A percentile compares a stretch with the other conserved stretches of the same genome.
These are phyloP conservation scores for Eledona agricola DNA, from an alignment of 2,888 invertebrate species.

Conservation along the genomic window DNA sequence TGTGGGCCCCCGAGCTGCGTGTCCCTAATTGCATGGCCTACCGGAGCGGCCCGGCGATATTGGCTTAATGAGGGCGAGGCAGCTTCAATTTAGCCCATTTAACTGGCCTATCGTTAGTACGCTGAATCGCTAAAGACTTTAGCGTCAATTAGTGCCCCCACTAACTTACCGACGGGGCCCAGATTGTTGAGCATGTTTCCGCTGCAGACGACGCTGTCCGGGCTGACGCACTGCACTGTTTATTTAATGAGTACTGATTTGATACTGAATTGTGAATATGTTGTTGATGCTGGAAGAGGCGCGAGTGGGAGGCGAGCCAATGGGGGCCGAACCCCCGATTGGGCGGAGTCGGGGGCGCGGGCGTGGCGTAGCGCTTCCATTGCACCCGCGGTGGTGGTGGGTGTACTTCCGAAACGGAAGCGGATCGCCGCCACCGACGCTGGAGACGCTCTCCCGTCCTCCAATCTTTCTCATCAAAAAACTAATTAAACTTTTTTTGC, in stretches of 20 bases:
- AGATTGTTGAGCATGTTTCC: conserved; percentile 62
- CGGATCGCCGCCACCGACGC: conserved; percentile 23
- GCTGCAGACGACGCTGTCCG: conserved; percentile 34
- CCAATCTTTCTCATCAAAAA: conserved; percentile 42
- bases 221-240: conserved; percentile 60
- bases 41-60: conserved; percentile 61
- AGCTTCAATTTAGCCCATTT: conserved; percentile 63
- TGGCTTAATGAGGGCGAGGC: conserved; percentile 64
- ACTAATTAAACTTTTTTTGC: conserved; percentile 48
- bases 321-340: conserved; percentile 52
- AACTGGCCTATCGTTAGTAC: conserved; percentile 64
- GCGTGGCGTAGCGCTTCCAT: conserved; percentile 50
- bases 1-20: conserved; percentile 46
- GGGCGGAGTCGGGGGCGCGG: conserved; percentile 50
- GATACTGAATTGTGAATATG: conserved; percentile 64
- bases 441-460: conserved; percentile 2
- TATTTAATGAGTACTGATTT: conserved; percentile 66
- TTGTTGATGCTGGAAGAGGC: conserved; percentile 58
- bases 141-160: conserved; percentile 63
- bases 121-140: conserved; percentile 63
- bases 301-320: conserved; percentile 58
- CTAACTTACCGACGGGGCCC: conserved; percentile 63
- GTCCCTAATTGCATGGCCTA: conserved; percentile 62
- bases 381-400: conserved; percentile 30
- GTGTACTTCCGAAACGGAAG: conserved; percentile 30